A percentile compares a stretch with the other conserved stretches of the same genome.
These are phyloP conservation scores for Oxytorus armatus DNA, from an alignment of 2,888 invertebrate genomes.

Conservation along the genomic window DNA sequence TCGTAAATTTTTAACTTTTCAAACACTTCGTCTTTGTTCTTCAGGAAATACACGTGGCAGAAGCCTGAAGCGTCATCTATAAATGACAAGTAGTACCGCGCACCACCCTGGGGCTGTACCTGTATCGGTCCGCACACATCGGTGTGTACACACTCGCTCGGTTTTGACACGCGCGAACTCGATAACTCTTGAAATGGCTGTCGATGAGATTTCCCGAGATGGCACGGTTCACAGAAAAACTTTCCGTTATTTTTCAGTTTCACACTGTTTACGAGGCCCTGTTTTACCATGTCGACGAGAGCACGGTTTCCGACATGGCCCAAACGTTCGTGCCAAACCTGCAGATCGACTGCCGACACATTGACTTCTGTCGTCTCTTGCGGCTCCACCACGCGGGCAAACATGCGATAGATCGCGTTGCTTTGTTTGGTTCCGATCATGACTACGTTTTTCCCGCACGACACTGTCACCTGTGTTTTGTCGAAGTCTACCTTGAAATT, in stretches of 20 bases:
- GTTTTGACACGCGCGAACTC: background rate
- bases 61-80: too few species aligned
- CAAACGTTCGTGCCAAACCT: conserved; percentile 4
- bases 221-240: conserved; percentile 15
- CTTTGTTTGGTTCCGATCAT: background rate
- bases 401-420: background rate
- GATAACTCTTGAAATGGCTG: background rate
- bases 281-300: background rate
- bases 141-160: conserved; percentile 44
- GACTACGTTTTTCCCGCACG: background rate
- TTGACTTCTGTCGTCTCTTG: background rate
- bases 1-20: too few species aligned
- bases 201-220: background rate
- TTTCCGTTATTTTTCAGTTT: background rate
- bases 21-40: too few species aligned
- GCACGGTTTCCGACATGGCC: conserved; percentile 1
- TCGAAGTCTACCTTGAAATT: background rate
- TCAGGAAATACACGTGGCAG: too few species aligned
- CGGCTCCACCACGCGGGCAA: background rate
- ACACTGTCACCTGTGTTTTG: background rate
- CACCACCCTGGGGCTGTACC: too few species aligned
- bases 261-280: background rate
- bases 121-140: too few species aligned
- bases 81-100: too few species aligned
- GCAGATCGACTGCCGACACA: background rate